Percentiles rank a stretch among this genome's conserved stretches.
These are phyloP conservation scores for Eulemur rubriventer DNA, from an alignment of 2,797 vertebrate species.

Conservation along the genomic window DNA sequence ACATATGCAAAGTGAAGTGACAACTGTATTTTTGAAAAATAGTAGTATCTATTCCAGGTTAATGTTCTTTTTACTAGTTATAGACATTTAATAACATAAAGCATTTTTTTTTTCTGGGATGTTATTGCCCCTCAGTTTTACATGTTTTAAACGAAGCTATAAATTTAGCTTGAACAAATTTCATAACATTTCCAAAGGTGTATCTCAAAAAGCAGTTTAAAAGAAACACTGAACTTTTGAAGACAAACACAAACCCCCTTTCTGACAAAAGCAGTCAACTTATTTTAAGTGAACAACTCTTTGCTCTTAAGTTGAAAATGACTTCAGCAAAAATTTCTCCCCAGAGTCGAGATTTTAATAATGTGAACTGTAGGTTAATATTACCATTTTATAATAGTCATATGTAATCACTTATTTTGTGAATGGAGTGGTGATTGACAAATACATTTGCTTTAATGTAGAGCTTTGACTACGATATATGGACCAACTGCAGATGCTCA, in stretches of 20 bases:
- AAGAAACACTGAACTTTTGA: conserved; percentile 12
- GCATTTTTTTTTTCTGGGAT: background rate
- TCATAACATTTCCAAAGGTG: background rate
- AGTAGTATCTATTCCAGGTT: background rate
- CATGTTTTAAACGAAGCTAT: background rate
- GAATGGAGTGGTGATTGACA: background rate
- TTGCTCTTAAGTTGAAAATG: conserved; percentile 23
- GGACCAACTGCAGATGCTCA: background rate
- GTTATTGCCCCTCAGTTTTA: background rate
- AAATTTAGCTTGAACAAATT: conserved; percentile 7
- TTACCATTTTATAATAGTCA: background rate
- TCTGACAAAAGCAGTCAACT: background rate
- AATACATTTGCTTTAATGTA: background rate
- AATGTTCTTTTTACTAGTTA: conserved; percentile 6
- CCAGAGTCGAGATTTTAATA: background rate
- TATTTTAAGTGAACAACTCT: background rate
- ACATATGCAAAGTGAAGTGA: background rate
- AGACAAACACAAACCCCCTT: background rate
- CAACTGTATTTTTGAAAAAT: background rate
- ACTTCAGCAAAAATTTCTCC: conserved; percentile 6
- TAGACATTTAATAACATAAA: background rate
- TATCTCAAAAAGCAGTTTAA: conserved; percentile 8
- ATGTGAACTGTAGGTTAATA: background rate
- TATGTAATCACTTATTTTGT: background rate
- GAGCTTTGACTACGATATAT: background rate